Evolutionary conservation across 2,888 invertebrate genomes (phyloP).

Genomic region (Augochlorella aurata): DNA sequence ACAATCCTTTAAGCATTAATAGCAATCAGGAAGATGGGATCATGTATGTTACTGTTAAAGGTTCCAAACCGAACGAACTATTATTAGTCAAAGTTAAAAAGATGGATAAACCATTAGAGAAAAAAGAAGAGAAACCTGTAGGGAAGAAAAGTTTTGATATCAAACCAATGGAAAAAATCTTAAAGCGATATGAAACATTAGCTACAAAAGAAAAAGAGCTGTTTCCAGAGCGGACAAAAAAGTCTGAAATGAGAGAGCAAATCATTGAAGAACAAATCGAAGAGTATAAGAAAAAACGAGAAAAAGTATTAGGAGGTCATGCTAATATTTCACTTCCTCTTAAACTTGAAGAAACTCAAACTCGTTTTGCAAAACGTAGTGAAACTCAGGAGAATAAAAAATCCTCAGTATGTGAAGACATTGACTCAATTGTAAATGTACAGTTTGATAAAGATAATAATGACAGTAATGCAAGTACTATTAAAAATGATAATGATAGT

Average conservation of each 20-base stretch:
- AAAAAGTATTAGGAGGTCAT: slow-evolving; percentile 75
- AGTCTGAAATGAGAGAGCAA: slow-evolving; percentile 72
- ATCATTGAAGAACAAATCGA: slow-evolving; percentile 80
- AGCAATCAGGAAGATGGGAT: slow-evolving; percentile 77
- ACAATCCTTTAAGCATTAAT: slow-evolving; percentile 72
- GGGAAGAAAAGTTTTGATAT: slow-evolving; percentile 64
- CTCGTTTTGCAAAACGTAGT: slow-evolving; percentile 55
- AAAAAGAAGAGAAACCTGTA: slow-evolving; percentile 58
- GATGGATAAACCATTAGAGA: slow-evolving; percentile 67
- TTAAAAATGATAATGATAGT: slow-evolving; percentile 42
- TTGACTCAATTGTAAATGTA: slow-evolving; percentile 15
- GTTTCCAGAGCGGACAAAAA: slow-evolving; percentile 68
- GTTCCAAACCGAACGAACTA: slow-evolving; percentile 79
- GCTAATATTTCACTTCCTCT: slow-evolving; percentile 40
- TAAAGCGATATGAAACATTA: slow-evolving; percentile 69
- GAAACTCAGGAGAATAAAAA: slow-evolving; percentile 47
- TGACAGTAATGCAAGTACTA: slow-evolving; percentile 23
- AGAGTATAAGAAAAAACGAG: slow-evolving; percentile 79
- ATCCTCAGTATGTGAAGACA: slow-evolving; percentile 12
- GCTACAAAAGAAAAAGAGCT: slow-evolving; percentile 71
- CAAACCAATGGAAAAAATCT: slow-evolving; percentile 69
- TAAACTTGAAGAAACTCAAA: slow-evolving; percentile 61
- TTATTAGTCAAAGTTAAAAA: slow-evolving; percentile 78
- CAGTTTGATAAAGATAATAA: slow-evolving; percentile 40
- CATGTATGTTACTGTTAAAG: slow-evolving; percentile 80